Base-by-base conservation (phyloP, 2,797 vertebrate species). In the Lateolabrax maculatus region DNA sequence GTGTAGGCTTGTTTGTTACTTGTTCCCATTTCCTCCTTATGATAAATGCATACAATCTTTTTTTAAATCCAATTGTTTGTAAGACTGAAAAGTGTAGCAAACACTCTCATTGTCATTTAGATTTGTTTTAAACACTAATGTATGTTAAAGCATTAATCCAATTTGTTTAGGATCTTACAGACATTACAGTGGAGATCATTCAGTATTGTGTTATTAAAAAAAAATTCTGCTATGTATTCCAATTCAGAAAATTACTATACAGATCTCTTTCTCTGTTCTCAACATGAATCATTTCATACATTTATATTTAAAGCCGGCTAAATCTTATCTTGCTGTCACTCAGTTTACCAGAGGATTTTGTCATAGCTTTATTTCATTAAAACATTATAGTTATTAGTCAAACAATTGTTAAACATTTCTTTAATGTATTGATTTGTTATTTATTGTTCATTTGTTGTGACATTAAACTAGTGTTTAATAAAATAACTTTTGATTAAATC, bases 1-100 rank as follows among this genome's bases (percentile, higher is more conserved):
- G 57, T 86, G 63, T 60, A 80, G 78, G 43, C 79, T 44, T 34
- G 29, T 61, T 79, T 79, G 29, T 77, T 57, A 9, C 9, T 29
- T 67, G 25, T 39, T 53, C 10, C 19, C 1, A 18, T 19, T 36
- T 36, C 61, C 27, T 76, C 29, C 39, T 43, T 1, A 4, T 44
- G 15, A 72, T 29, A 46, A 60, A 44, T 41, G 23, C 46, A 31
- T 31, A 10, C 12, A 31, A 51, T 48, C 9, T 34, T 62, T n/a
- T 36, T 46, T 25, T 49, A 16, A 3, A 31, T 31, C 21, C 5
- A 21, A 18, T 2, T 46, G 36, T 73, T 27, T 55, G 2, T 15
- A 15, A 44, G 16, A 21, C 9, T 25, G 23, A 29, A 31, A 46
- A 31, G n/a, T 51, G 43, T 36, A 27, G 52, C 21, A 44, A 36